These are phyloP conservation scores for Menidia beryllina DNA, from an alignment of 2,113 vertebrate genomes.

Conservation along the genomic window DNA sequence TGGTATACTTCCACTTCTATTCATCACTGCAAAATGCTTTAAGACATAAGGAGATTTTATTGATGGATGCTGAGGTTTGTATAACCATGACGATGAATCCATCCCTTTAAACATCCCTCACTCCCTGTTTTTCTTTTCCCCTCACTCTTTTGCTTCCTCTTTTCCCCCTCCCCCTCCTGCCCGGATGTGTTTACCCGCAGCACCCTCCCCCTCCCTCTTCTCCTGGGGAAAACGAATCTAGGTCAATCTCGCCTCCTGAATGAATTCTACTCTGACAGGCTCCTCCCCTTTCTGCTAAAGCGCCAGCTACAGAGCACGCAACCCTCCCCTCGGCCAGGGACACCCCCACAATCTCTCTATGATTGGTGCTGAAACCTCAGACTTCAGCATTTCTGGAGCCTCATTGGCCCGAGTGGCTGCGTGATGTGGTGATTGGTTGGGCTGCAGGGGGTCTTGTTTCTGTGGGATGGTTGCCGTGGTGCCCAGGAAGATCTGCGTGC, in stretches of 20 bases:
- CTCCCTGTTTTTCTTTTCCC: slow-evolving; percentile 48
- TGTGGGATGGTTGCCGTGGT: slow-evolving; percentile 86
- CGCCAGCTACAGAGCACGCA: slow-evolving; percentile 72
- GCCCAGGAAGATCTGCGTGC: slow-evolving; percentile 84
- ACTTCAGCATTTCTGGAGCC: slow-evolving; percentile 56
- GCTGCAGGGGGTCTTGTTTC: slow-evolving; percentile 82
- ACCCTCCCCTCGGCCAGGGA: slow-evolving; percentile 76
- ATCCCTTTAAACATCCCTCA: slow-evolving; percentile 50
- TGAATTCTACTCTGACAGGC: slow-evolving; percentile 80
- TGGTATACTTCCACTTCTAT: background rate
- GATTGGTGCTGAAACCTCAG: slow-evolving; percentile 74
- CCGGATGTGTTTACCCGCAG: slow-evolving; percentile 79
- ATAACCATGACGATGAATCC: slow-evolving; percentile 61
- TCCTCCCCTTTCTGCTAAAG: slow-evolving; percentile 72
- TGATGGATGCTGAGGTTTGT: slow-evolving; percentile 48
- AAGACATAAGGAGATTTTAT: slow-evolving; percentile 30
- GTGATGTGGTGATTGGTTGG: slow-evolving; percentile 72
- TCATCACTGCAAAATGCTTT: slow-evolving; percentile 24
- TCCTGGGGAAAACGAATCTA: slow-evolving; percentile 82
- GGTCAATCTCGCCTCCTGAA: slow-evolving; percentile 86
- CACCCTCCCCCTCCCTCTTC: slow-evolving; percentile 57
- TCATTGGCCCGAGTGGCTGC: slow-evolving; percentile 60
- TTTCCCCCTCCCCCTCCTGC: slow-evolving; percentile 57
- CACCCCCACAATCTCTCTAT: slow-evolving; percentile 71
- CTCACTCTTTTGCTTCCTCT: slow-evolving; percentile 45